Base-by-base conservation (phyloP, 2,797 vertebrate species). In the Acipenser transmontanus region DNA sequence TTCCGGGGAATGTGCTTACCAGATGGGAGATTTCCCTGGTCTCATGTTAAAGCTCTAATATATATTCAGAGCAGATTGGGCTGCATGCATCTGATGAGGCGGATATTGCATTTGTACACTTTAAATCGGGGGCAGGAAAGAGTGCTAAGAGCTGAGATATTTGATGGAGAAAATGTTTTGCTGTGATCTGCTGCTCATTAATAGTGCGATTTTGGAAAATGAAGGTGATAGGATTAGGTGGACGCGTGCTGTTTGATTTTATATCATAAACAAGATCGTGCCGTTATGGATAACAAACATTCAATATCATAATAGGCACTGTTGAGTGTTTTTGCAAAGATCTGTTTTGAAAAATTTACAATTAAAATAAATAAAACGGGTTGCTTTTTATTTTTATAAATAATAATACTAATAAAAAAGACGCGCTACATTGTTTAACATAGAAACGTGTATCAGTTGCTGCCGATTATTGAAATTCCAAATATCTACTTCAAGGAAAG, bases 41-140 rank as follows among this genome's bases (percentile, higher is more conserved):
- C 88, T 90, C 89, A 89, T 91, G 88, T 91, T 92, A 90, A 92
- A 91, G 87, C 87, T 91, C 88, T 91, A 91, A 92, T 92, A 92
- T 92, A 92, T 92, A 92, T 92, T 91, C 89, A 91, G 88, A 92
- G 87, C 88, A 91, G 90, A 92, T 91, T 91, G 89, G 88, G 84
- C 87, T 85, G 86, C 88, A 61, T 88, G 87, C 85, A 85, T 87
- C 83, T 88, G 88, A 91, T 91, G 89, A 90, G 86, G 85, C 87
- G 88, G 88, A 89, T 91, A 91, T 91, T 90, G 91, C 87, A 89
- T 92, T 92, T 91, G 89, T 88, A 92, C 91, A 91, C 91, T 90
- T 91, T 87, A 91, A 91, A 91, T 91, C 82, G 85, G 82, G 85
- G 83, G 83, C 86, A 68, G 83, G 84, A 89, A 82, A 86, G 81